Base-by-base conservation (phyloP, 2,888 invertebrate species). In the Drosophila incognita region DNA sequence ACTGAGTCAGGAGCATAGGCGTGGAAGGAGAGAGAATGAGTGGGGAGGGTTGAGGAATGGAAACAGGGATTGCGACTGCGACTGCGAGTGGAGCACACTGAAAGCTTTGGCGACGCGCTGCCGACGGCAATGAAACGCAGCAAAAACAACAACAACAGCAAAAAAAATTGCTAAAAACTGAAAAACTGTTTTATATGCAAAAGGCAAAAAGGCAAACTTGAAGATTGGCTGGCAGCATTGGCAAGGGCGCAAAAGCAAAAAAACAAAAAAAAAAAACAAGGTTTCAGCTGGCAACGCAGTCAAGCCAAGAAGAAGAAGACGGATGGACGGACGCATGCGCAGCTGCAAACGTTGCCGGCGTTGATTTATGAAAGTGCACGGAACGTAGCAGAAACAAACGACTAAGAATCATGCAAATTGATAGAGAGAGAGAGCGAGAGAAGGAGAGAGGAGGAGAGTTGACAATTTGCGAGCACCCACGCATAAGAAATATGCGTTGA, bases 291-390 rank as follows among this genome's bases (percentile, higher is more conserved):
- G 10, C 24, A 24, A 46, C 33, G 13, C 35, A 31, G 38, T 21
- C 46, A 24, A 21, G 35, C 56, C 61, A 57, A 58, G 71, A 33
- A 42, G 67, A 24, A 4, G 15, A 42, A 42, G 59, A 27, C 27
- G 49, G 56, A 49, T 36, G 51, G 69, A 58, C 42, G 76, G 60
- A 84, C 90, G 90, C 86, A 85, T 87, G 86, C 81, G 86, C 90
- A 90, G 86, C 86, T 87, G 86, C 86, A 90, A 90, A 88, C 74
- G 76, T 79, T 73, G 78, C 76, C 81, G 72, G 81, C 80, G 76
- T 90, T 90, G 89, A 89, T 89, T 89, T 90, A 89, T 89, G 90
- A 89, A 89, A 90, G 88, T 90, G 90, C 87, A 90, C 87, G 87
- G 77, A 78, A 69, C 70, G 72, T 11, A 15, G 53, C 13, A 15